Conservation (phyloP, 2,888 invertebrate species). For the Dascillus cervinus region DNA sequence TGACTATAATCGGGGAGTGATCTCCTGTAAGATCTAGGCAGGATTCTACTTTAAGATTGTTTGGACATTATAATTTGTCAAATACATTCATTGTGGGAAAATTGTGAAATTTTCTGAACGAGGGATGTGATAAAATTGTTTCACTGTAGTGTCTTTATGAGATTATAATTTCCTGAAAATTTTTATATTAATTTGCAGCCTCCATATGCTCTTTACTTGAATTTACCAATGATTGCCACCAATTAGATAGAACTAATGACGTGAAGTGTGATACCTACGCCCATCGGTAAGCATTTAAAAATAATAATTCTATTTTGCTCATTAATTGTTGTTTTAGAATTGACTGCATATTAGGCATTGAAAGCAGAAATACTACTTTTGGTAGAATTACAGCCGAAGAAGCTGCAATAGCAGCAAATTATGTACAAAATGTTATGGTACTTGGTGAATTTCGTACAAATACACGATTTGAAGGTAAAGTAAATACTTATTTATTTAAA, state of each 20-base stretch:
- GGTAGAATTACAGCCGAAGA: constrained; percentile 57
- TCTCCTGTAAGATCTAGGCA: no score
- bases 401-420: constrained; percentile 46
- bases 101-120: no score
- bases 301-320: background rate
- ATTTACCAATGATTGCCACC: constrained; percentile 20
- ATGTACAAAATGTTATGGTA: constrained; percentile 41
- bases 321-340: constrained; percentile 37
- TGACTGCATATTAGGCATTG: constrained; percentile 53
- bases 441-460: constrained; percentile 42
- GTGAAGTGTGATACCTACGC: constrained; percentile 19
- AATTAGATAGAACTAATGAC: constrained; percentile 21
- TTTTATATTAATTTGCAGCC: constrained; percentile 3
- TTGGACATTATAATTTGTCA: no score
- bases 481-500: constrained; percentile 1
- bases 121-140: no score
- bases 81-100: no score
- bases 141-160: no score
- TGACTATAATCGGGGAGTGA: no score
- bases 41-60: no score
- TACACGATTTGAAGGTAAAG: constrained; percentile 7
- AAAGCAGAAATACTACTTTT: constrained; percentile 48
- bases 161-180: no score
- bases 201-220: background rate
- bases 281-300: constrained; percentile 21